Percentiles rank a stretch among this genome's conserved stretches.
Evolutionary conservation across 2,113 vertebrate genomes (phyloP).

Genomic region (Saguinus imperator): DNA sequence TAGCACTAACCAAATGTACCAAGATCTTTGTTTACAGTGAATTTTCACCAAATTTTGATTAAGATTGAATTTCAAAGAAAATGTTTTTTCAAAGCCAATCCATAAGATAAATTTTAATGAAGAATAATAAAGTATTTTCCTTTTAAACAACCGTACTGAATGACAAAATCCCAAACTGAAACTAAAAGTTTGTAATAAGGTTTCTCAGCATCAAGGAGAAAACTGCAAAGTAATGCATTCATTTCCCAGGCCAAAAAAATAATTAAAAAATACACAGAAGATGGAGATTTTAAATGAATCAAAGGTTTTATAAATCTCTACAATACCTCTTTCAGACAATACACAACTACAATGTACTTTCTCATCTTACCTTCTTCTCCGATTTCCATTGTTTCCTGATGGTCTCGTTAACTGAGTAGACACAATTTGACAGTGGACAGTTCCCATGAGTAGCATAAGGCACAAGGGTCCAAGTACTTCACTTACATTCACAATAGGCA

Average conservation of each 20-base stretch:
- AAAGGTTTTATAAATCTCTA: neutral
- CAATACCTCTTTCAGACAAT: neutral
- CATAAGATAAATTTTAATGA: conserved; percentile 15
- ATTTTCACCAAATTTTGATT: conserved; percentile 43
- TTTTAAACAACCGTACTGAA: neutral
- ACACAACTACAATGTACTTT: no score
- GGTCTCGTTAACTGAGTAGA: conserved; percentile 91
- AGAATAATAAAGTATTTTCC: neutral
- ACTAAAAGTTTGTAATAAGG: neutral
- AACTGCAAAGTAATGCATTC: neutral
- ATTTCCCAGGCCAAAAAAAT: neutral
- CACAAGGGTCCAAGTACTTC: conserved; percentile 95
- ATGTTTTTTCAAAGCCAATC: neutral
- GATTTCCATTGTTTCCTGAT: conserved; percentile 84
- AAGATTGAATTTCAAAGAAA: conserved; percentile 23
- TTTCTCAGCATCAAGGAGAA: conserved; percentile 1
- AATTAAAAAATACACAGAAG: neutral
- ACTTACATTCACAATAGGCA: conserved; percentile 90
- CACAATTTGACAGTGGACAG: conserved; percentile 98
- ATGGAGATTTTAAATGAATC: neutral
- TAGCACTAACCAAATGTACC: neutral
- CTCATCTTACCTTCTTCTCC: conserved; percentile 90
- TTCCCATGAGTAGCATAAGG: conserved; percentile 98
- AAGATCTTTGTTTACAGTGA: neutral
- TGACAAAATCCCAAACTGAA: neutral